A percentile compares a stretch with the other conserved stretches of the same genome.
Conservation (phyloP, 2,113 vertebrate species). For the Gavialis gangeticus region DNA sequence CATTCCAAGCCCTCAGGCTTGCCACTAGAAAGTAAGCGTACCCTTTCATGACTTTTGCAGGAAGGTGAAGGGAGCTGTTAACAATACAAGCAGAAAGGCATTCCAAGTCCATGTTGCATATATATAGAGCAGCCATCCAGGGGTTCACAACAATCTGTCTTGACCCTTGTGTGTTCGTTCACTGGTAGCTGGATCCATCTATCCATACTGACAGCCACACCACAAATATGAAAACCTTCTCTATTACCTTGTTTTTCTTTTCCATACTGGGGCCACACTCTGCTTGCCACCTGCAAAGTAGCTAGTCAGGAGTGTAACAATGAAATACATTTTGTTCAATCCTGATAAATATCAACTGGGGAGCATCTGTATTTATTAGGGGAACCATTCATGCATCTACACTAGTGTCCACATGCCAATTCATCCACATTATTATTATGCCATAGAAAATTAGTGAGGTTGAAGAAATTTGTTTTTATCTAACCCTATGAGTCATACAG, state of each 20-base stretch:
- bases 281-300: too few relatives aligned
- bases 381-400: neutral
- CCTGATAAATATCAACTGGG: neutral
- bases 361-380: neutral
- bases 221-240: neutral
- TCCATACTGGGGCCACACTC: neutral
- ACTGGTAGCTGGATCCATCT: neutral
- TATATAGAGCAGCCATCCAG: neutral
- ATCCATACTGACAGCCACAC: neutral
- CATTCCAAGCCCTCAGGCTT: neutral
- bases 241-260: neutral
- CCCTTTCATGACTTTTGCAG: constrained; percentile 1
- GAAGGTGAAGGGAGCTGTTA: neutral
- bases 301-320: neutral
- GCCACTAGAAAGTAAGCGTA: neutral
- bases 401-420: neutral
- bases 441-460: neutral
- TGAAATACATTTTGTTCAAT: neutral
- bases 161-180: rapidly evolving
- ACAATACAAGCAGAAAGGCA: neutral
- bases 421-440: neutral
- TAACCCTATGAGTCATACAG: neutral
- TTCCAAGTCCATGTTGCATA: neutral
- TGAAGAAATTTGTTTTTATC: neutral
- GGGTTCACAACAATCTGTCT: neutral